A percentile compares a stretch with the other conserved stretches of the same genome.
Evolutionary conservation across 2,888 invertebrate genomes (phyloP).

Genomic region (Cosmia pyralina): DNA sequence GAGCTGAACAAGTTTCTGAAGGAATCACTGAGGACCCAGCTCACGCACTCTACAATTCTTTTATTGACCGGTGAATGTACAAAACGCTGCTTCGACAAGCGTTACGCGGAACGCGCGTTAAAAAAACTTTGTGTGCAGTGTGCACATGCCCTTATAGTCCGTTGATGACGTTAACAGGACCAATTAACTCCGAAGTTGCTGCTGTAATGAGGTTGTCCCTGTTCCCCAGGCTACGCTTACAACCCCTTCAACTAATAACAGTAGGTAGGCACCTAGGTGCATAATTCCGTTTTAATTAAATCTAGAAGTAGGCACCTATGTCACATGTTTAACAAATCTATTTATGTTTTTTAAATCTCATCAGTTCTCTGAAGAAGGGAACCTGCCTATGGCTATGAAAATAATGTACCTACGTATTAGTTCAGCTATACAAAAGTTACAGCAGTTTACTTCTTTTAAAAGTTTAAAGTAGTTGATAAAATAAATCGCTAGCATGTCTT

Average conservation of each 20-base stretch:
- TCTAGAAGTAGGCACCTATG: neutral
- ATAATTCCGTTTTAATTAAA: neutral
- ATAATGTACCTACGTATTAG: neutral
- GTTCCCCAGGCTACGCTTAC: constrained; percentile 1
- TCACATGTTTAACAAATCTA: too few relatives aligned
- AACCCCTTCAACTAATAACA: neutral
- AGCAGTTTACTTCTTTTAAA: too few relatives aligned
- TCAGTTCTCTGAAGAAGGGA: too few relatives aligned
- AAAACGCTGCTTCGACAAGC: neutral
- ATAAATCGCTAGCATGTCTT: neutral
- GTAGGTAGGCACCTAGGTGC: neutral
- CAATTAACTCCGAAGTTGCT: constrained; percentile 23
- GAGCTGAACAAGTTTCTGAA: too few relatives aligned
- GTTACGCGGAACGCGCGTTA: too few relatives aligned
- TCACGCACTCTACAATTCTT: too few relatives aligned
- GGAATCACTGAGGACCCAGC: too few relatives aligned
- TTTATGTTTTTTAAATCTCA: too few relatives aligned
- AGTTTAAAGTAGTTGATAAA: neutral
- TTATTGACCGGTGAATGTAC: too few relatives aligned
- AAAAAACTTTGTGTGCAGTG: neutral
- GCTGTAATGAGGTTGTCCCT: constrained; percentile 12
- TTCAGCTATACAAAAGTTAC: neutral
- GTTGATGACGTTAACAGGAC: constrained; percentile 9
- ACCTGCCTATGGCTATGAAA: too few relatives aligned
- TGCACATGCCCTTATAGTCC: neutral